These are phyloP conservation scores for Sternarchorhynchus goeldii DNA, from an alignment of 2,797 vertebrate species.

Conservation along the genomic window DNA sequence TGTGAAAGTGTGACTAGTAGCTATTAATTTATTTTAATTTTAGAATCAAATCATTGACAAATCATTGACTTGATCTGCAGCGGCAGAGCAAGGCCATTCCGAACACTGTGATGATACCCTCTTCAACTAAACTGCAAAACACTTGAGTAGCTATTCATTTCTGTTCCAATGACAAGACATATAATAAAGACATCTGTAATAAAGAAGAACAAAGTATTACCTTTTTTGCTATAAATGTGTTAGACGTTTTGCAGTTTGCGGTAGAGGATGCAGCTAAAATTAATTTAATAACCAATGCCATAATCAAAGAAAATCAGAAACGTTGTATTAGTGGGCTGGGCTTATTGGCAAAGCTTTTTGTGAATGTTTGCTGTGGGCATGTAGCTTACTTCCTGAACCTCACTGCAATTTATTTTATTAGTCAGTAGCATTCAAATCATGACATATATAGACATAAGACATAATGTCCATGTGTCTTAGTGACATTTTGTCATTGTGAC, in stretches of 20 bases:
- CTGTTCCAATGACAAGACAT: neutral
- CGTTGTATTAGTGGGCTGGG: neutral
- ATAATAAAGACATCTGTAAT: neutral
- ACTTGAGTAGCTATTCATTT: neutral
- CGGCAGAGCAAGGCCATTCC: too few species aligned
- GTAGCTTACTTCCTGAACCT: neutral
- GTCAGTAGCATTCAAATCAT: neutral
- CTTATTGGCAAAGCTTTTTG: neutral
- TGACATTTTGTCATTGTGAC: too few species aligned
- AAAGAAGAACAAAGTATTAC: neutral
- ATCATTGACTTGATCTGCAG: neutral
- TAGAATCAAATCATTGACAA: too few species aligned
- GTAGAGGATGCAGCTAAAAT: neutral
- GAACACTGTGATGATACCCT: neutral
- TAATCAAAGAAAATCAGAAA: slow-evolving; percentile 21
- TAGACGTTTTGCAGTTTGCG: slow-evolving; percentile 9
- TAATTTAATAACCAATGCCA: slow-evolving; percentile 7
- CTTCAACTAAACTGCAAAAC: neutral
- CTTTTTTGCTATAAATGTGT: slow-evolving; percentile 22
- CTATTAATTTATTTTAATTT: too few species aligned
- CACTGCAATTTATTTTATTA: neutral
- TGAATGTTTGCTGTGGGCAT: neutral
- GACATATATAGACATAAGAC: too few species aligned
- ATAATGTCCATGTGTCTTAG: too few species aligned
- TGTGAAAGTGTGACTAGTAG: too few species aligned